Evolutionary conservation across 2,113 vertebrate species (phyloP), one percentile per base, ranked within the genome.

Genomic region (Todiramphus saurophagus): DNA sequence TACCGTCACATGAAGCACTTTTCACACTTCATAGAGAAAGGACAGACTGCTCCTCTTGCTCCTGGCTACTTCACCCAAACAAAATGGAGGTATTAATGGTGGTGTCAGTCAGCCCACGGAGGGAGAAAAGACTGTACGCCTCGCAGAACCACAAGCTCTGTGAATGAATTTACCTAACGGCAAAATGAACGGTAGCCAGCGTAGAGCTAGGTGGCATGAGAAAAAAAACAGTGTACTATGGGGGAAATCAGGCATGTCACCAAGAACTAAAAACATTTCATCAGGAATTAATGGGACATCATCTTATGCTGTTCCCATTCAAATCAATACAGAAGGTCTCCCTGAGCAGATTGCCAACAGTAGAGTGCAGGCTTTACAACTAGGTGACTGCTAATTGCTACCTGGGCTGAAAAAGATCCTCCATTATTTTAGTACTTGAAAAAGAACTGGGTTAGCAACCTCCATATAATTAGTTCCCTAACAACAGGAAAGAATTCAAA

Each of bases 361-460:
- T 3, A 58, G 8, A 74, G 58, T 2, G 0, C 24, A 15, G 7
- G 64, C 48, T 62, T 63, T 79, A 74, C 69, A 74, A 12, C 33
- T 56, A 82, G 51, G 30, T 58, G 83, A 72, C 83, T 83, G 69
- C 64, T 94, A 97, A 94, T 90, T 96, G 79, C 43, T 90, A 92
- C 73, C 48, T 87, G 53, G 37, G 35, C 70, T 39, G 37, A 79
- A 37, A 70, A 90, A 78, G 76, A 78, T 31, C 55, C 39, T 33
- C 69, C 33, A 16, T 14, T 53, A 72, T 68, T 87, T 90, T 31
- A 72, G 62, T 37, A 75, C 43, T 89, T 93, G 74, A 95, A 89
- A 93, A 35, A 78, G 10, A 77, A 72, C 35, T 78, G 35, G 79
- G 51, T 67, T 88, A 78, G 64, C 30, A 86, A 83, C 31, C 77